A percentile compares a stretch with the other conserved stretches of the same genome.
Conservation (phyloP, 2,888 invertebrate species). For the Habrosyne pyritoides region DNA sequence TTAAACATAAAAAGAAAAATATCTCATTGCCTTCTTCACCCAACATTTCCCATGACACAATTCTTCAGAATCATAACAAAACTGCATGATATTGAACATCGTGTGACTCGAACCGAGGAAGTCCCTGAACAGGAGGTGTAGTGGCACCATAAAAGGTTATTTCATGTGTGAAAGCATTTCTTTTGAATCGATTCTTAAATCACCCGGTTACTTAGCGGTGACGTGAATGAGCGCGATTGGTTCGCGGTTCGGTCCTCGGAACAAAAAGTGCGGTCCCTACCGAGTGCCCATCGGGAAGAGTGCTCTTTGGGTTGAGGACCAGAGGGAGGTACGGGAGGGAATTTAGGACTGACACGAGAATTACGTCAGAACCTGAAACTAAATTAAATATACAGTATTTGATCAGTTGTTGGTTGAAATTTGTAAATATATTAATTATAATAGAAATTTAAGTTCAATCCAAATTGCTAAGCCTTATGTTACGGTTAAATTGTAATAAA, state of each 20-base stretch:
- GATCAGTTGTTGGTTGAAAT: too few species aligned
- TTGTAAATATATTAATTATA: too few species aligned
- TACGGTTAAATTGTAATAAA: too few species aligned
- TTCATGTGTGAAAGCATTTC: background rate
- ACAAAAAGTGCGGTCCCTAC: constrained; percentile 42
- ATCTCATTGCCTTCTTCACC: background rate
- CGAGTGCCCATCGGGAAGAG: constrained; percentile 50
- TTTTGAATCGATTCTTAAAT: constrained; percentile 32
- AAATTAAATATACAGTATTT: too few species aligned
- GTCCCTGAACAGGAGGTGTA: background rate
- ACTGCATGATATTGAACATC: background rate
- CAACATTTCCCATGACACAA: background rate
- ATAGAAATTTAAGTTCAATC: too few species aligned
- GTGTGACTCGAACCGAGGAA: background rate
- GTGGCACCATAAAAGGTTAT: background rate
- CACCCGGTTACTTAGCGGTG: constrained; percentile 54
- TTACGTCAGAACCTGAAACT: too few species aligned
- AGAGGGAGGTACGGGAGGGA: constrained; percentile 15
- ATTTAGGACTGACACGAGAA: constrained; percentile 1
- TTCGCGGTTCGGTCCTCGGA: constrained; percentile 14
- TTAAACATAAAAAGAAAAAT: too few species aligned
- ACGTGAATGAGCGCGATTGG: constrained; percentile 31
- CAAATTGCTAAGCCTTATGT: too few species aligned
- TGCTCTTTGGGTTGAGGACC: constrained; percentile 47
- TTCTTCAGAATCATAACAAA: background rate